Evolutionary conservation across 2,797 vertebrate species (phyloP).

Genomic region (Parauchenoglanis ngamensis): DNA sequence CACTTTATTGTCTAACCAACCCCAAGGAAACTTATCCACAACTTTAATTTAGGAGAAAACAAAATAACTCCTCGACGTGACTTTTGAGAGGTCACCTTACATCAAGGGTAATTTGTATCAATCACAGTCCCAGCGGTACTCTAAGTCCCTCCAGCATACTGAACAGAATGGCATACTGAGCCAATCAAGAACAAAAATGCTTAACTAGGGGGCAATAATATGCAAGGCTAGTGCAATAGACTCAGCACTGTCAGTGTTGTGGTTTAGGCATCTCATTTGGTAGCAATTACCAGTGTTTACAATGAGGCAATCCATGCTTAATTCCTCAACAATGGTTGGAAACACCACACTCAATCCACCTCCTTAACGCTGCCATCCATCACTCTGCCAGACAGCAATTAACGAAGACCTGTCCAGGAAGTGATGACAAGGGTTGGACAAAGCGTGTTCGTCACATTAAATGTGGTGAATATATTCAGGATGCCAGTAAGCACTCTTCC

Average conservation of each 20-base stretch:
- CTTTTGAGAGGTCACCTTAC: constrained; percentile 40
- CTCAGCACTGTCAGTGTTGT: constrained; percentile 33
- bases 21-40: background rate
- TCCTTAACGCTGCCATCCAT: constrained; percentile 61
- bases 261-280: constrained; percentile 47
- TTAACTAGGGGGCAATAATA: constrained; percentile 34
- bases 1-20: background rate
- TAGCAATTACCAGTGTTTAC: constrained; percentile 58
- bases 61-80: constrained; percentile 14
- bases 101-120: constrained; percentile 39
- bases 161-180: constrained; percentile 19
- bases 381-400: constrained; percentile 71
- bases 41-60: constrained; percentile 12
- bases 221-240: constrained; percentile 48
- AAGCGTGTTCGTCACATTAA: constrained; percentile 60
- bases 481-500: constrained; percentile 54
- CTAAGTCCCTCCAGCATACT: constrained; percentile 4
- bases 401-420: constrained; percentile 68
- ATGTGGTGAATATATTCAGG: constrained; percentile 57
- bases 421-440: constrained; percentile 57
- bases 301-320: constrained; percentile 50
- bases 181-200: constrained; percentile 7
- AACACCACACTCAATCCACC: constrained; percentile 45
- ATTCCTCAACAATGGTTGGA: constrained; percentile 47
- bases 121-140: constrained; percentile 26